Percentiles rank a stretch among this genome's conserved stretches.
These are phyloP conservation scores for Gallinago nigripennis DNA, from an alignment of 2,797 vertebrate species.

Conservation along the genomic window DNA sequence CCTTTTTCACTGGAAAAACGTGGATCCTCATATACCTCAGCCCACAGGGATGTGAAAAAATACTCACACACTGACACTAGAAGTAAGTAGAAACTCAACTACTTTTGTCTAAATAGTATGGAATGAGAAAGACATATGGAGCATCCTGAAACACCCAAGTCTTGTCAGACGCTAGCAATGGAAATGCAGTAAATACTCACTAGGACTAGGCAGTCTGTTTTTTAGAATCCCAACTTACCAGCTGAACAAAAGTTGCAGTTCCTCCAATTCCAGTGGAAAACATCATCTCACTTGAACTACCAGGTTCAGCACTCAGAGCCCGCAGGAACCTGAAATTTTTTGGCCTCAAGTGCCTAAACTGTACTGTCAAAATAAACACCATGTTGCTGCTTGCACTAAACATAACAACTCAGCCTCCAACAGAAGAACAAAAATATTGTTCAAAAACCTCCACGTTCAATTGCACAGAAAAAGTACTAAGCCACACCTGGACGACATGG, in stretches of 20 bases:
- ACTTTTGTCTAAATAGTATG: background rate
- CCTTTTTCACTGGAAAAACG: background rate
- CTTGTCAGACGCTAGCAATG: background rate
- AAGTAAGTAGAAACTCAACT: background rate
- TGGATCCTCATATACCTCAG: background rate
- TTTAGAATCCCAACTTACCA: background rate
- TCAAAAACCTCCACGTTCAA: background rate
- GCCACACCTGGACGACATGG: too few relatives aligned
- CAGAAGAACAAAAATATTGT: background rate
- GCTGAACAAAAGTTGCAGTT: background rate
- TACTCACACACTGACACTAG: background rate
- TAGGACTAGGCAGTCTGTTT: background rate
- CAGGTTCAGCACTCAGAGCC: background rate
- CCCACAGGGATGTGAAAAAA: background rate
- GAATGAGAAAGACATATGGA: background rate
- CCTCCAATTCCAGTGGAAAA: background rate
- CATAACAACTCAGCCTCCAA: background rate
- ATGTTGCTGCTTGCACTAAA: background rate
- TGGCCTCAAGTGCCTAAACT: background rate
- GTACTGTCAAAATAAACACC: constrained; percentile 1
- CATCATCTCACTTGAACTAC: background rate
- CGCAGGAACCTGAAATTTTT: background rate
- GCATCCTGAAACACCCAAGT: background rate
- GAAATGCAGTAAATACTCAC: accelerated
- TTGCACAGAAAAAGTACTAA: background rate